Conservation (phyloP, 2,888 invertebrate genomes). For the Stramonita haemastoma region DNA sequence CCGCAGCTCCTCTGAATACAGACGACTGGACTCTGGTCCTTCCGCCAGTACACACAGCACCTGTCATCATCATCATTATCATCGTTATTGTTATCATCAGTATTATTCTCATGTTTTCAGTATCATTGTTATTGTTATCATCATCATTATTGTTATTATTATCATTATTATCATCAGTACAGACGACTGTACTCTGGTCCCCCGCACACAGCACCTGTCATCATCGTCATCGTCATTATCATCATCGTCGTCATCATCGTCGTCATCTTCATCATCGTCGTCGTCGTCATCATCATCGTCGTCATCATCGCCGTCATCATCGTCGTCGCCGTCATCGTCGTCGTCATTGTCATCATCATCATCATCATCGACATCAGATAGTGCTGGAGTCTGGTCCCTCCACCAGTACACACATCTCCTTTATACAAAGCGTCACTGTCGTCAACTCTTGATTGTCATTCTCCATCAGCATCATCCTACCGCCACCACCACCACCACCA, state of each 20-base stretch:
- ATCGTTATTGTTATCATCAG: background rate
- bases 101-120: background rate
- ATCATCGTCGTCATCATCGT: too few species aligned
- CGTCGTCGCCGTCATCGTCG: too few species aligned
- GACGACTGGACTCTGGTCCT: slow-evolving; percentile 51
- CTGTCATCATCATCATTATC: slow-evolving; percentile 40
- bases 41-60: slow-evolving; percentile 49
- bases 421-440: background rate
- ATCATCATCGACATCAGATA: slow-evolving; percentile 52
- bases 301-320: too few species aligned
- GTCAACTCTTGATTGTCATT: too few species aligned
- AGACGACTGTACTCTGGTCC: too few species aligned
- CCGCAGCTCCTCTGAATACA: slow-evolving; percentile 79
- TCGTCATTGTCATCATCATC: too few species aligned
- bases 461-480: too few species aligned
- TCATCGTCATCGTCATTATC: background rate
- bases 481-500: too few species aligned
- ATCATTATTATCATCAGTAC: background rate
- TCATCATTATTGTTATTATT: background rate
- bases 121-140: background rate
- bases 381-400: slow-evolving; percentile 51
- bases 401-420: slow-evolving; percentile 50
- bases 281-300: too few species aligned
- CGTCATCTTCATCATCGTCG: too few species aligned
- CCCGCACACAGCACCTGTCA: too few species aligned